Base-by-base conservation (phyloP, 1,140 invertebrate species). In the Drosophila watanabei region DNA sequence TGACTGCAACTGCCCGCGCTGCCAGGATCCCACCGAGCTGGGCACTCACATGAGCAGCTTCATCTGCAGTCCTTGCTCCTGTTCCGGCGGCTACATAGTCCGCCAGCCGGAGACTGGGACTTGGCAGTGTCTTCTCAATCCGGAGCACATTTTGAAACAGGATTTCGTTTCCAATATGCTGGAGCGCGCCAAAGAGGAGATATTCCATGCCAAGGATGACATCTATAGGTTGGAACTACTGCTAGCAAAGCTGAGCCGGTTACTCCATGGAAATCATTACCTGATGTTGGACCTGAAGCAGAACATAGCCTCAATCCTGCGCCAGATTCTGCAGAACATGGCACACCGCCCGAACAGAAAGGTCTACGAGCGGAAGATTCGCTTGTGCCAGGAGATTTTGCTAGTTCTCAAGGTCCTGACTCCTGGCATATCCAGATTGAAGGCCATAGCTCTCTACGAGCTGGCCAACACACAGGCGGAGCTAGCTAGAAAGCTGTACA, bases 401-500 rank as follows among this genome's bases (percentile, higher is more conserved):
- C 80, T 94, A 10, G 94, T 97, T 1, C 87, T 97, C 0, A 95
- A 96, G 58, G 94, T 95, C 33, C 86, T 97, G 10, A 95, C 96
- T 35, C 96, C 96, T 0, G 97, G 97, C 41, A 95, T 97, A 81
- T 96, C 96, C 13, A 94, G 96, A 57, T 93, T 94, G 82, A 87
- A 93, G 96, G 96, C 95, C 14, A 95, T 97, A 59, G 95, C 96
- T 14, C 81, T 97, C 30, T 97, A 97, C 64, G 96, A 97, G 92
- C 92, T 97, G 70, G 96, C 97, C 85, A 94, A 95, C 16, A 95
- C 96, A 0, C 93, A 95, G 45, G 94, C 95, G 7, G 94, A 96
- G 59, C 83, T 97, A 37, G 95, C 95, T 20, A 61, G 91, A 4
- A 84, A 92, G 32, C 43, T 84, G 16, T 93, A 75, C 46, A 82